A percentile compares a stretch with the other conserved stretches of the same genome.
These are phyloP conservation scores for Camponotus fellah DNA, from an alignment of 2,888 invertebrate species.

Conservation along the genomic window DNA sequence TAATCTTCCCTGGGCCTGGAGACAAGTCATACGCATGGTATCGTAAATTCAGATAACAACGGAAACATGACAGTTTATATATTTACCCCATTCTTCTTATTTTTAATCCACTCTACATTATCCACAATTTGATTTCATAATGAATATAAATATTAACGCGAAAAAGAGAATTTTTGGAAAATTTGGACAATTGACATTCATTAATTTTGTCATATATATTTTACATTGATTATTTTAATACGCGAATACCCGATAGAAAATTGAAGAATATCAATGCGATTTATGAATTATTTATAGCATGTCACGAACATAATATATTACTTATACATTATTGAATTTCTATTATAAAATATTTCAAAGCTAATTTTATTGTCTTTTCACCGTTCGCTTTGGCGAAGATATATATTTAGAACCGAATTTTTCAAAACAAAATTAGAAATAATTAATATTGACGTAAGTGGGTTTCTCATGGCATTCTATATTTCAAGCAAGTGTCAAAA, in stretches of 20 bases:
- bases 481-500: not conserved
- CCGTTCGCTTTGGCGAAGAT: not conserved
- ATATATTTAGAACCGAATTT: not conserved
- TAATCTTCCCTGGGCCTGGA: constrained; percentile 16
- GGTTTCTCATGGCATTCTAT: not conserved
- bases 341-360: not conserved
- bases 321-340: not conserved
- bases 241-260: not conserved
- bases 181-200: not conserved
- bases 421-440: not conserved
- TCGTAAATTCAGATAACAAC: constrained; percentile 39
- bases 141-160: constrained; percentile 8
- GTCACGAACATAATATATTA: not conserved
- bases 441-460: constrained; percentile 8
- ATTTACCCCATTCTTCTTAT: not conserved
- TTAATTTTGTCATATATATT: not conserved
- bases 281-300: not conserved
- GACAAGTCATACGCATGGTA: not conserved
- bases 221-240: not conserved
- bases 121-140: not conserved
- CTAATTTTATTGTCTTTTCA: constrained; percentile 11
- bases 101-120: constrained; percentile 16
- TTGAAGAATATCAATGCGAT: not conserved
- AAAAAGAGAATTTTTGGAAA: not conserved
- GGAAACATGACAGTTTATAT: constrained; percentile 23